These are phyloP conservation scores for Palythoa grandis DNA, from an alignment of 92 coral and sea anemone species.

Conservation along the genomic window DNA sequence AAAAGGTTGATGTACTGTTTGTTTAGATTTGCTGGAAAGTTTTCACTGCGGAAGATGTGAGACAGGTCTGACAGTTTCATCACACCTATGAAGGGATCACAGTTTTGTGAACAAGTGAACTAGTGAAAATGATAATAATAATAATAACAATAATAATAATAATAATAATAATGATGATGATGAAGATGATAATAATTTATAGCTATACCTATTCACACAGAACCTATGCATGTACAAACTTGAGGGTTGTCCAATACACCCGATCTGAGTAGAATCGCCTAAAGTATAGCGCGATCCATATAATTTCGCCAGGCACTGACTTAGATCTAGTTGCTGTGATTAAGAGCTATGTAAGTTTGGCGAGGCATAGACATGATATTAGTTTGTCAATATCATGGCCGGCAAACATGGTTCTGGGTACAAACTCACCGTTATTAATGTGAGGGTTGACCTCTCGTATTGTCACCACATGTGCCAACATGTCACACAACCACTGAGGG, in stretches of 20 bases:
- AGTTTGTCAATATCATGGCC: too few relatives aligned
- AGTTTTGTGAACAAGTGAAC: background rate
- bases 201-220: background rate
- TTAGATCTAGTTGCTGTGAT: too few relatives aligned
- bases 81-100: conserved; percentile 66
- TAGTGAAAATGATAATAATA: too few relatives aligned
- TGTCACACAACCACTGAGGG: conserved; percentile 99
- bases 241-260: too few relatives aligned
- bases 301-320: too few relatives aligned
- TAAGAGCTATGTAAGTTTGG: too few relatives aligned
- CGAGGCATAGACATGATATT: too few relatives aligned
- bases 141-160: background rate
- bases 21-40: conserved; percentile 94
- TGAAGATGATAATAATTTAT: too few relatives aligned
- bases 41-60: conserved; percentile 94
- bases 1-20: conserved; percentile 92
- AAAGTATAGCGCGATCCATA: too few relatives aligned
- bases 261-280: too few relatives aligned
- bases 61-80: conserved; percentile 97
- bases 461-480: conserved; percentile 99
- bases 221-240: background rate
- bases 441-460: conserved; percentile 97
- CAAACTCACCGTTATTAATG: conserved; percentile 85
- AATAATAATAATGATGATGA: too few relatives aligned
- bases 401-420: background rate